phyloP scores from a whole-genome alignment of 2,113 vertebrate genomes.

The Ginglymostoma cirratum region DNA sequence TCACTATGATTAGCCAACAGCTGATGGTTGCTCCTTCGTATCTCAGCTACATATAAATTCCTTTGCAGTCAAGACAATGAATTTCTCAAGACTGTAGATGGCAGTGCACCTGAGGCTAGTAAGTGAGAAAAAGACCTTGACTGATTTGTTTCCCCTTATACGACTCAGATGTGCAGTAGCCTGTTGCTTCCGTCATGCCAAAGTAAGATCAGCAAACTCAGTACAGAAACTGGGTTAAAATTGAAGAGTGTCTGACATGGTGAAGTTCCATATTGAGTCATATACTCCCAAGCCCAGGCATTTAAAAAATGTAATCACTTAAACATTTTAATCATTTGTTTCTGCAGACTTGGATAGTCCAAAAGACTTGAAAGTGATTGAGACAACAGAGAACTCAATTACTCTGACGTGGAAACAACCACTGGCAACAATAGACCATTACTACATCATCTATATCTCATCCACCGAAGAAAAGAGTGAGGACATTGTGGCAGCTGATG shows the following conservation, averaged over 20 bases:
- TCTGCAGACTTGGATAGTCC: constrained; percentile 77
- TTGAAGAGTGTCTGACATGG: background rate
- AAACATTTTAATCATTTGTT: background rate
- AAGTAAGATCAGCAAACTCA: background rate
- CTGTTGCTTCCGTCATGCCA: background rate
- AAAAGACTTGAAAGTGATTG: constrained; percentile 68
- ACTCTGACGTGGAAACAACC: constrained; percentile 74
- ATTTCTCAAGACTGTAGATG: background rate
- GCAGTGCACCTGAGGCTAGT: background rate
- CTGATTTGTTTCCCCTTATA: background rate
- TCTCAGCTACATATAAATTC: background rate
- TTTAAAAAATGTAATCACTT: background rate
- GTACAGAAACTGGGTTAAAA: background rate
- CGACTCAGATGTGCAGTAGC: background rate
- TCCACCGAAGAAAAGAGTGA: constrained; percentile 59
- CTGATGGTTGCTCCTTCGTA: background rate
- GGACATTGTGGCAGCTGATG: constrained; percentile 58
- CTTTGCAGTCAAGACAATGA: background rate
- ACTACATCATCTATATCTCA: constrained; percentile 60
- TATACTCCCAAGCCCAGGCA: background rate
- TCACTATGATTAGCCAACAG: background rate
- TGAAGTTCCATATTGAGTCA: background rate
- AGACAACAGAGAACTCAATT: constrained; percentile 69
- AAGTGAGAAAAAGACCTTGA: background rate
- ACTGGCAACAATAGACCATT: constrained; percentile 75